These are phyloP conservation scores for Ctenosaura bakeri DNA, from an alignment of 2,797 vertebrate species.

Conservation along the genomic window DNA sequence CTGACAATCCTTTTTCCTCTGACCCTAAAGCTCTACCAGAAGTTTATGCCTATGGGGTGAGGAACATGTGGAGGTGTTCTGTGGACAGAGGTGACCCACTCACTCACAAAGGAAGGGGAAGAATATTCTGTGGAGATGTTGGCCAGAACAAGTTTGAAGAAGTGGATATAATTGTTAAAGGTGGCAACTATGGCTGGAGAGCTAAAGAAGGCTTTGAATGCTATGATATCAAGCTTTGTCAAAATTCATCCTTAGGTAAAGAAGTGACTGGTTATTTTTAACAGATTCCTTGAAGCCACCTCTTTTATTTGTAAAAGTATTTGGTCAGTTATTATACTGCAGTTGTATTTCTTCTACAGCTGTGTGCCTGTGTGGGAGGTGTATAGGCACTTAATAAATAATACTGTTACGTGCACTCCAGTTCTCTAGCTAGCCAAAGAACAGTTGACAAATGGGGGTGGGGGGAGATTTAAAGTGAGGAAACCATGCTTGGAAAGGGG, in stretches of 20 bases:
- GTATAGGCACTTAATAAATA: background rate
- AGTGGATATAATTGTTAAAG: conserved; percentile 86
- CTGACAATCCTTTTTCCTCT: conserved; percentile 85
- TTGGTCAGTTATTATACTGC: background rate
- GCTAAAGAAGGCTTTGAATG: conserved; percentile 91
- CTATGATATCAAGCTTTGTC: conserved; percentile 86
- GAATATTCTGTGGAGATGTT: conserved; percentile 90
- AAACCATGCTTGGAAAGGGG: background rate
- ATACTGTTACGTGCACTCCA: background rate
- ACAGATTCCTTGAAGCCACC: conserved; percentile 1
- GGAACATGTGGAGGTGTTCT: conserved; percentile 90
- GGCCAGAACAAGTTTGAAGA: conserved; percentile 91
- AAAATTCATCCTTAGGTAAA: conserved; percentile 86
- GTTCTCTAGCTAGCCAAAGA: background rate
- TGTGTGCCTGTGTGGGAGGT: background rate
- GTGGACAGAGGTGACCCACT: conserved; percentile 86
- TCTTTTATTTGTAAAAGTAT: background rate
- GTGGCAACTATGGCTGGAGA: conserved; percentile 91
- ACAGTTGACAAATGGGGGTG: background rate
- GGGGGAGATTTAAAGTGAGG: background rate
- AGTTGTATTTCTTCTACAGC: background rate
- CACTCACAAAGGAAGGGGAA: conserved; percentile 80
- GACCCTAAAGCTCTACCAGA: conserved; percentile 80
- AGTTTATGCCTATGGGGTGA: conserved; percentile 86
- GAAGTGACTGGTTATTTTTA: background rate